These are phyloP conservation scores for Deroplatys truncata DNA, from an alignment of 2,888 invertebrate genomes.

Conservation along the genomic window DNA sequence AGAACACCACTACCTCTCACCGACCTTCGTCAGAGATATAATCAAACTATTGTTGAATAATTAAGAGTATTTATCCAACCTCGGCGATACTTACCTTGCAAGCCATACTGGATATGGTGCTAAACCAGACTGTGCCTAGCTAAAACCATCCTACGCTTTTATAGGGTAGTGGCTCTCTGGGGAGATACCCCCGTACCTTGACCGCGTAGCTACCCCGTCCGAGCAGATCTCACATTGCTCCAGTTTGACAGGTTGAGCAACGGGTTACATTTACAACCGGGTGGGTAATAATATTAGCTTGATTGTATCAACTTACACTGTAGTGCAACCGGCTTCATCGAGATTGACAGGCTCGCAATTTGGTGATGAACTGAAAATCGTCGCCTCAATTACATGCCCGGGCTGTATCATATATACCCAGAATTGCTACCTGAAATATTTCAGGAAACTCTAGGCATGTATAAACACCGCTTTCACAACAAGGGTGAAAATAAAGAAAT, in stretches of 20 bases:
- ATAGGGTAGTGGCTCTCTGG: background rate
- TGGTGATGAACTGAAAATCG: background rate
- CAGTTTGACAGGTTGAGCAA: background rate
- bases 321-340: background rate
- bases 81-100: background rate
- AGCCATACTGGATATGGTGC: background rate
- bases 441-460: too few species aligned
- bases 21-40: too few species aligned
- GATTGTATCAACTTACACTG: background rate
- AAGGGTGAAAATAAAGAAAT: too few species aligned
- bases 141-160: background rate
- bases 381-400: too few species aligned
- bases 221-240: background rate
- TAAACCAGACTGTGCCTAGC: background rate
- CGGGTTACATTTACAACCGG: background rate
- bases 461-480: too few species aligned
- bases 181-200: background rate
- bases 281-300: background rate
- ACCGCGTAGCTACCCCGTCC: background rate
- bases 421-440: too few species aligned
- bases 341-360: background rate
- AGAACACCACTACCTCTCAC: too few species aligned
- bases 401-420: too few species aligned
- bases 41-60: background rate
- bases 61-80: background rate